These are phyloP conservation scores for Clavelina lepadiformis DNA, from an alignment of 23 tunicate species.

Conservation along the genomic window DNA sequence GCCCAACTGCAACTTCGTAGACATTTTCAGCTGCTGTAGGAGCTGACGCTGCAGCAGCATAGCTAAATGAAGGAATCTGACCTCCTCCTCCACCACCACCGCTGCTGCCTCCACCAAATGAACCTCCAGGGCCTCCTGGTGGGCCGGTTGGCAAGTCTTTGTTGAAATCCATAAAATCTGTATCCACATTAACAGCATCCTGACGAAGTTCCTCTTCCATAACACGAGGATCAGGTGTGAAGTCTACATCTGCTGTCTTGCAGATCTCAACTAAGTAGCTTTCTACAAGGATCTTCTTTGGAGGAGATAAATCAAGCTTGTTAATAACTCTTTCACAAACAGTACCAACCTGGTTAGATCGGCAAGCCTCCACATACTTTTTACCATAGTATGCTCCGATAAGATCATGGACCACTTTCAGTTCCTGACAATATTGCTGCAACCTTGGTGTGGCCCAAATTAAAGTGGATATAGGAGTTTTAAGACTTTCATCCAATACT, in stretches of 20 bases:
- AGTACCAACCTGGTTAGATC: conserved; percentile 45
- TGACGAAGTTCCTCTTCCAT: conserved; percentile 49
- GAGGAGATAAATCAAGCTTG: conserved; percentile 80
- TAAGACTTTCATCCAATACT: conserved; percentile 68
- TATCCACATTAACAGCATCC: conserved; percentile 23
- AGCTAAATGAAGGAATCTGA: not conserved
- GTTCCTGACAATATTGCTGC: conserved; percentile 45
- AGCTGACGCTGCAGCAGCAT: conserved; percentile 40
- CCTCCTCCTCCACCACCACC: conserved; percentile 55
- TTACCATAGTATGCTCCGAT: conserved; percentile 82
- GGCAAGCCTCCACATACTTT: conserved; percentile 80
- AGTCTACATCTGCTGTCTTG: conserved; percentile 67
- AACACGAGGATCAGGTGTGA: conserved; percentile 72
- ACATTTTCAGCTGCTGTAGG: not conserved
- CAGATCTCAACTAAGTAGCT: conserved; percentile 85
- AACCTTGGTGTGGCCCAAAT: conserved; percentile 86
- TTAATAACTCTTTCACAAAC: conserved; percentile 83
- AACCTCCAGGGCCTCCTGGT: conserved; percentile 8
- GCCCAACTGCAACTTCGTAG: not conserved
- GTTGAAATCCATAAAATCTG: conserved; percentile 77
- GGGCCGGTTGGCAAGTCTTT: conserved; percentile 41
- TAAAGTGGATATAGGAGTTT: conserved; percentile 72
- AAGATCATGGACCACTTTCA: conserved; percentile 54
- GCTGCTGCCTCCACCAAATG: conserved; percentile 28
- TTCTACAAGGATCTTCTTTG: conserved; percentile 77